Conservation (phyloP, 1,140 invertebrate species). For the Leptoteleia sp. region DNA sequence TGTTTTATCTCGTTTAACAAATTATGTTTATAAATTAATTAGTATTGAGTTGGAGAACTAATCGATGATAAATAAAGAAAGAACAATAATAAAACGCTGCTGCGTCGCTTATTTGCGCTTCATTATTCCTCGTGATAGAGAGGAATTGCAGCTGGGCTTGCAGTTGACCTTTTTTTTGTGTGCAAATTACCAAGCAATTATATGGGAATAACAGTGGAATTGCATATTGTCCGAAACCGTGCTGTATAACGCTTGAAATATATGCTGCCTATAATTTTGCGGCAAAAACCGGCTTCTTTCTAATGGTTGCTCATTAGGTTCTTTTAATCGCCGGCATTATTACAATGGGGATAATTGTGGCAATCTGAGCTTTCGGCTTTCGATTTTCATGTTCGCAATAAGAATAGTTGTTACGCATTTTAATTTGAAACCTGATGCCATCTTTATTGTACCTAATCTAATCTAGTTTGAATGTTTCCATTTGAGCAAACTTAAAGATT, state of each 20-base stretch:
- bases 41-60: no score
- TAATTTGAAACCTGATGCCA: slow-evolving; percentile 3
- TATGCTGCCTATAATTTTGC: slow-evolving; percentile 36
- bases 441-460: neutral
- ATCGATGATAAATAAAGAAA: no score
- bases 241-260: slow-evolving; percentile 26
- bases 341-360: slow-evolving; percentile 71
- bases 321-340: slow-evolving; percentile 78
- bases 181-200: slow-evolving; percentile 63
- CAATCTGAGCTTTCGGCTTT: slow-evolving; percentile 6
- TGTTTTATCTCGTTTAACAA: no score
- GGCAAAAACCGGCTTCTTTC: slow-evolving; percentile 68
- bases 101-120: no score
- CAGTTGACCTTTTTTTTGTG: slow-evolving; percentile 47
- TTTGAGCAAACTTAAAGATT: no score
- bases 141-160: slow-evolving; percentile 32
- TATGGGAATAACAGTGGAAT: slow-evolving; percentile 38
- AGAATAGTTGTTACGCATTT: neutral
- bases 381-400: slow-evolving; percentile 3
- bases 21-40: no score
- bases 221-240: slow-evolving; percentile 57
- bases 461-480: neutral
- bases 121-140: slow-evolving; percentile 40
- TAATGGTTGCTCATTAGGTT: slow-evolving; percentile 76
- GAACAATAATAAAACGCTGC: no score